Evolutionary conservation across 2,888 invertebrate genomes (phyloP).

Genomic region (Leptinotarsa juncta): DNA sequence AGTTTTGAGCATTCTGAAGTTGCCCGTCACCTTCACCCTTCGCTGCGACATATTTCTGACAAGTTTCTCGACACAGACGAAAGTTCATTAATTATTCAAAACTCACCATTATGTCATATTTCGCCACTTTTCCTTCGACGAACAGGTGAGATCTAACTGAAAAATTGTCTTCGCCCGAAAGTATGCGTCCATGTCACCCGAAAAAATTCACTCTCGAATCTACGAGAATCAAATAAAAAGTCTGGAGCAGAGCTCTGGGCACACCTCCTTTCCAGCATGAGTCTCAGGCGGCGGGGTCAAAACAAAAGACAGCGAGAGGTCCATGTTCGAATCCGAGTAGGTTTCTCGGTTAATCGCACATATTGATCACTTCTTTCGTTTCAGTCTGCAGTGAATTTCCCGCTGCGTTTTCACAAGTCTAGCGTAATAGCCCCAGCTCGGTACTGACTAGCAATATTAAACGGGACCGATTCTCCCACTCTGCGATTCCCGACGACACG

Average conservation of each 20-base stretch:
- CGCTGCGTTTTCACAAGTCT: slow-evolving; percentile 25
- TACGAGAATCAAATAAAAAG: not conserved
- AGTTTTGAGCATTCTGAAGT: not conserved
- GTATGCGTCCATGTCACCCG: slow-evolving; percentile 55
- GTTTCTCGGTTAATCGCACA: slow-evolving; percentile 30
- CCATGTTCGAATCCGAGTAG: slow-evolving; percentile 29
- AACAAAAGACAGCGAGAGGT: slow-evolving; percentile 39
- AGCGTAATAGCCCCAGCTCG: slow-evolving; percentile 32
- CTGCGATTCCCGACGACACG: slow-evolving; percentile 35
- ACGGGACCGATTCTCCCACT: slow-evolving; percentile 42
- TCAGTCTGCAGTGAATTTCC: slow-evolving; percentile 21
- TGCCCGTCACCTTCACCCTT: not conserved
- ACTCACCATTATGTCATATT: slow-evolving; percentile 62
- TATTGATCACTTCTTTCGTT: slow-evolving; percentile 32
- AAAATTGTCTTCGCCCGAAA: slow-evolving; percentile 22
- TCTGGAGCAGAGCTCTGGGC: slow-evolving; percentile 29
- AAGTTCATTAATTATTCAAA: slow-evolving; percentile 9
- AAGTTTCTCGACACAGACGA: not conserved
- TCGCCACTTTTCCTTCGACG: slow-evolving; percentile 40
- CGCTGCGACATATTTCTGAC: not conserved
- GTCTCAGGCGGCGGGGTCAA: slow-evolving; percentile 35
- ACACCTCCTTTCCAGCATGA: slow-evolving; percentile 46
- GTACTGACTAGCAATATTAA: slow-evolving; percentile 33
- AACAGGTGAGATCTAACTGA: not conserved
- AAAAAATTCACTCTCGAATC: slow-evolving; percentile 29